Evolutionary conservation across 2,888 invertebrate genomes (phyloP).

Genomic region (Caenorhabditis sp.): DNA sequence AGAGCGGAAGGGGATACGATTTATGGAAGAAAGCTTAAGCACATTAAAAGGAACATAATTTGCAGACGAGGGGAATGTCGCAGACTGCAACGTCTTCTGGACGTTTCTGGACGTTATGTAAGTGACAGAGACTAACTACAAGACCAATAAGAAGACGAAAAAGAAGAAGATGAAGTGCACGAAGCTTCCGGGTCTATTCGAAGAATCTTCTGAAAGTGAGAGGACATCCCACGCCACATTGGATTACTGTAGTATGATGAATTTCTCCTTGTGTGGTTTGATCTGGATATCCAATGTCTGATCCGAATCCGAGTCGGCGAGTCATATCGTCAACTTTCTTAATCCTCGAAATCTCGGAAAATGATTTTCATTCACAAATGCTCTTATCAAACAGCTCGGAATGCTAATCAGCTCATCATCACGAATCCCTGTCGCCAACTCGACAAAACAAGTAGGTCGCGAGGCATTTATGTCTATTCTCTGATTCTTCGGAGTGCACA

Average conservation of each 20-base stretch:
- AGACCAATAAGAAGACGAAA: too few species aligned
- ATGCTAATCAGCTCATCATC: too few species aligned
- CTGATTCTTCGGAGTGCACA: constrained; percentile 13
- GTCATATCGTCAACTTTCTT: too few species aligned
- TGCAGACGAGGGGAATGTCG: background rate
- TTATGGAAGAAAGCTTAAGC: too few species aligned
- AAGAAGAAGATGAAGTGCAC: too few species aligned
- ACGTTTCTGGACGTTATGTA: background rate
- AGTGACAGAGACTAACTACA: background rate
- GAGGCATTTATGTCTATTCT: constrained; percentile 1
- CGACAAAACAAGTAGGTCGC: background rate
- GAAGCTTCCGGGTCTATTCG: constrained; percentile 1
- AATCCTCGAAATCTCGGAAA: too few species aligned
- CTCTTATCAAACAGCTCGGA: too few species aligned
- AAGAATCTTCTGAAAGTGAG: background rate
- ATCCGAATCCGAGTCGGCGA: too few species aligned
- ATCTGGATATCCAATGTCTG: background rate
- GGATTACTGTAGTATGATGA: background rate
- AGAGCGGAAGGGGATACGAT: too few species aligned
- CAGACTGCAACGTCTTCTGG: background rate
- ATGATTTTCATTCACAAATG: too few species aligned
- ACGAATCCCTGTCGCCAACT: background rate
- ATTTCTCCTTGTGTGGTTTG: background rate
- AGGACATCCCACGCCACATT: background rate
- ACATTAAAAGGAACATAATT: constrained; percentile 2